Base-by-base conservation (phyloP, 2,888 invertebrate genomes). In the Stegana nigrithorax region DNA sequence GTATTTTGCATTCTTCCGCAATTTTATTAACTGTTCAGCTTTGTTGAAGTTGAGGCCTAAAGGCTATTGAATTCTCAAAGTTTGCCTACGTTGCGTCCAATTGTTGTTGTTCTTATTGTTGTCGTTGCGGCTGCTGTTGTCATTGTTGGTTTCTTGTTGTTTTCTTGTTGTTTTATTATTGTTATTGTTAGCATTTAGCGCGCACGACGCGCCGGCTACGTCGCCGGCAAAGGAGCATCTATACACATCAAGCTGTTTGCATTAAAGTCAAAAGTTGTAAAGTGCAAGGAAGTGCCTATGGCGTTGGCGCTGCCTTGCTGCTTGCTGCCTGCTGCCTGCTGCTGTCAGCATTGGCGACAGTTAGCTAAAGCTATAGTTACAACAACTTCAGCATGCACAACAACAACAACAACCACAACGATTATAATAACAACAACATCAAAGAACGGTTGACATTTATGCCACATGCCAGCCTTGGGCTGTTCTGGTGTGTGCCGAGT, bases 381-480 rank as follows among this genome's bases (percentile, higher is more conserved):
- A 68, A 57, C 70, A 61, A 39, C 62, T 61, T 25, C 63, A 66
- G 19, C 66, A 56, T 17, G 61, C 64, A 25, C 64, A 68, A 25
- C 61, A 65, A 12, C 66, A 60, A 42, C 14, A 42, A 4, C 7
- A 27, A 25, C 56, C 59, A 25, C 47, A 63, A 45, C 45, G 60
- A 36, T 47, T 51, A 29, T 56, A 58, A 44, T 8, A 23, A 21
- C 51, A 51, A 14, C 29, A 56, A 59, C 47, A 59, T 51, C 66
- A 67, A 67, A 68, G 67, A 73, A 71, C 73, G 68, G 79, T 76
- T 75, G 75, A 75, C 80, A 78, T 76, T 78, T 70, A 80, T 80
- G 77, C 74, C 72, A 67, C 78, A 78, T 73, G 80, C 80, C 72
- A 73, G 66, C 77, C 74, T 62, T 29, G 65, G 67, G 72, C 67